These are phyloP conservation scores for Orthonychiurus folsomi DNA, from an alignment of 2,888 invertebrate genomes.

Conservation along the genomic window DNA sequence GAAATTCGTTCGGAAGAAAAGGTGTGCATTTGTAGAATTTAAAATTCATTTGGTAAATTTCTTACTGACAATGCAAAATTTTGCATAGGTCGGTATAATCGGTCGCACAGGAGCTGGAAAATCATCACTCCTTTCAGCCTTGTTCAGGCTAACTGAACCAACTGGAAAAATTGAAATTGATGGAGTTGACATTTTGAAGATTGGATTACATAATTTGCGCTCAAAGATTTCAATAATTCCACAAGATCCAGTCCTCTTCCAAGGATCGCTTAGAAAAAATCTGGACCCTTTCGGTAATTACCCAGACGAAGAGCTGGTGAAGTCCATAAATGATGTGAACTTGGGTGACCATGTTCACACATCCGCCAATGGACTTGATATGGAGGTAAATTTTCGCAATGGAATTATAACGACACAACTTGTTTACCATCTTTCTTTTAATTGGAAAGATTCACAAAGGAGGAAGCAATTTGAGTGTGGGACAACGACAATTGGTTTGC, in stretches of 20 bases:
- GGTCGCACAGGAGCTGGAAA: slow-evolving; percentile 57
- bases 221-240: slow-evolving; percentile 33
- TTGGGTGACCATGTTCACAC: slow-evolving; percentile 25
- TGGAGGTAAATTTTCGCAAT: slow-evolving; percentile 20
- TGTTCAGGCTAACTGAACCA: slow-evolving; percentile 59
- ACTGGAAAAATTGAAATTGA: slow-evolving; percentile 63
- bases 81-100: slow-evolving; percentile 44
- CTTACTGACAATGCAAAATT: too few species aligned
- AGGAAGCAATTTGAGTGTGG: slow-evolving; percentile 45
- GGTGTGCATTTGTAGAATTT: too few species aligned
- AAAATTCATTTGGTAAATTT: slow-evolving; percentile 3
- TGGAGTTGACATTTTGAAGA: slow-evolving; percentile 47
- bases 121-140: slow-evolving; percentile 58
- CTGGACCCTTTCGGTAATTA: slow-evolving; percentile 31
- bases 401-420: background rate
- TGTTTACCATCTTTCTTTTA: background rate
- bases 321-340: slow-evolving; percentile 28
- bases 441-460: slow-evolving; percentile 41
- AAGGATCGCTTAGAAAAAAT: slow-evolving; percentile 25
- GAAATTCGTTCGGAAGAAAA: slow-evolving; percentile 46
- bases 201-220: slow-evolving; percentile 34
- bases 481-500: slow-evolving; percentile 48
- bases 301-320: slow-evolving; percentile 28
- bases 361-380: slow-evolving; percentile 22
- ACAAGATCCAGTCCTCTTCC: slow-evolving; percentile 26